Percentiles rank a stretch among this genome's conserved stretches.
Evolutionary conservation across 2,888 invertebrate species (phyloP).

Genomic region (Mongoloraphidia duomilia): DNA sequence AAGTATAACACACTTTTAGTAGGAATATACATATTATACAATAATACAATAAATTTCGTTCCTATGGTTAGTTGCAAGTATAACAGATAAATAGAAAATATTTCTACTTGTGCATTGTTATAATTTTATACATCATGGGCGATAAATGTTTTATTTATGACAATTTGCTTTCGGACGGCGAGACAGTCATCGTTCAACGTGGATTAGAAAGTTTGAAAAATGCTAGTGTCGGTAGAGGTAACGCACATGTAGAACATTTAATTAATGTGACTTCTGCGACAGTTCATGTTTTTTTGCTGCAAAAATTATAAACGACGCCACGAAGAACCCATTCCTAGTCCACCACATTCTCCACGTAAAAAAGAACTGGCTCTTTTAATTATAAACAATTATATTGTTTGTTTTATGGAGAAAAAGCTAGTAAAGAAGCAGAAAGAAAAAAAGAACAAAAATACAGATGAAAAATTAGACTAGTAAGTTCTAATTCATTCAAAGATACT

Average conservation of each 20-base stretch:
- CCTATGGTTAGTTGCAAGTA: no score
- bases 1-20: no score
- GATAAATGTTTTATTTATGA: background rate
- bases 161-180: background rate
- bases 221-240: background rate
- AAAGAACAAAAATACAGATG: no score
- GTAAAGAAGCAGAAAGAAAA: no score
- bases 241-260: background rate
- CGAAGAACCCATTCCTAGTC: background rate
- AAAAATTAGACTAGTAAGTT: background rate
- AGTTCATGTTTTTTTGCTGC: no score
- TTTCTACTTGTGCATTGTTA: no score
- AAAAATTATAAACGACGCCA: background rate
- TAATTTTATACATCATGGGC: background rate
- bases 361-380: background rate
- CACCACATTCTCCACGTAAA: background rate
- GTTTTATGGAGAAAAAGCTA: no score
- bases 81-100: no score
- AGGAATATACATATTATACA: no score
- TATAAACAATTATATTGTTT: background rate
- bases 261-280: background rate
- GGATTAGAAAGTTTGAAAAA: background rate
- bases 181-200: background rate
- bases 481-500: slow-evolving; percentile 5
- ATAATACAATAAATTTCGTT: no score